A percentile compares a stretch with the other conserved stretches of the same genome.
phyloP scores from a whole-genome alignment of 2,888 invertebrate species.

The Athalia cordata region DNA sequence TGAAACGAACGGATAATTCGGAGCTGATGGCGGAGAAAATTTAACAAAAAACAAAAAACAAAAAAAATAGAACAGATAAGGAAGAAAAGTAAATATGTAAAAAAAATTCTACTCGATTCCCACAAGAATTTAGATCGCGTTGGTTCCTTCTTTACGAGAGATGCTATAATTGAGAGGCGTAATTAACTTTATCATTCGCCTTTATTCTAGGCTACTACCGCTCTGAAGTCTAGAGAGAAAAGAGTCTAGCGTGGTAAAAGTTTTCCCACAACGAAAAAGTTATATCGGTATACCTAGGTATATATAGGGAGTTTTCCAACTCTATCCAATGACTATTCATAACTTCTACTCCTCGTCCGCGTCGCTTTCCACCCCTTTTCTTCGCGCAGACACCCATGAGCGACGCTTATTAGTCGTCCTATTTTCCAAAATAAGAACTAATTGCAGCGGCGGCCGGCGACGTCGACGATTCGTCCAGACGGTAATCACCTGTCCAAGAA shows the following conservation, averaged over 20 bases:
- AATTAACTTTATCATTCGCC: slow-evolving; percentile 41
- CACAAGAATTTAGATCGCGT: slow-evolving; percentile 12
- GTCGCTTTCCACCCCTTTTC: slow-evolving; percentile 1
- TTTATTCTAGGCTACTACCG: not conserved
- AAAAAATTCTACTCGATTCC: slow-evolving; percentile 7
- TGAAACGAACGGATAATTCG: not conserved
- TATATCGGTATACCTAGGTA: not conserved
- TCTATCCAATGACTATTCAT: slow-evolving; percentile 56
- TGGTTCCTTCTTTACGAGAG: slow-evolving; percentile 17
- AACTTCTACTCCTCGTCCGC: slow-evolving; percentile 40
- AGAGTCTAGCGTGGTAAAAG: not conserved
- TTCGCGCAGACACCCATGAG: slow-evolving; percentile 45
- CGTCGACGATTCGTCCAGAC: not conserved
- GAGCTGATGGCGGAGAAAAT: not conserved
- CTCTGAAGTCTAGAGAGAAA: not conserved
- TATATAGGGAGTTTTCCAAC: not conserved
- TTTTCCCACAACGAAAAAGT: slow-evolving; percentile 16
- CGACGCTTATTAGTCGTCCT: slow-evolving; percentile 14
- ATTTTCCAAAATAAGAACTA: slow-evolving; percentile 20
- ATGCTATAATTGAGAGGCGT: slow-evolving; percentile 39
- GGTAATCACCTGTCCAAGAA: not conserved
- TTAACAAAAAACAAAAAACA: not conserved
- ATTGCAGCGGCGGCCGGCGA: not conserved
- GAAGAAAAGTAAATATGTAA: not conserved
- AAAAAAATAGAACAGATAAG: not conserved